These are phyloP conservation scores for Candoia aspera DNA, from an alignment of 2,113 vertebrate genomes.

Conservation along the genomic window DNA sequence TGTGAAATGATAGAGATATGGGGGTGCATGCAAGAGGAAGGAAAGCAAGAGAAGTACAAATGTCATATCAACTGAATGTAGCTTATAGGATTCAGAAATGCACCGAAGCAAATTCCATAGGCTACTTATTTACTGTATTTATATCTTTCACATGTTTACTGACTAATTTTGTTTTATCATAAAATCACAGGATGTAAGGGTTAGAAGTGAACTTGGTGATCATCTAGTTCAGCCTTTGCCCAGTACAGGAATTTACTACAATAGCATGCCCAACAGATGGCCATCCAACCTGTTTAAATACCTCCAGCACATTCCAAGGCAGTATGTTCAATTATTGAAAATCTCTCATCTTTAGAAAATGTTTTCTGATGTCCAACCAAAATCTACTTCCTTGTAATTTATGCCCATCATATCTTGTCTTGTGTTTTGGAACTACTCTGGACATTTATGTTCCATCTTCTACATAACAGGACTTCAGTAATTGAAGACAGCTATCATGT, in stretches of 20 bases:
- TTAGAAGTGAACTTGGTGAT: background rate
- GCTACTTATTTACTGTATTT: background rate
- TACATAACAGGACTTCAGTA: too few relatives aligned
- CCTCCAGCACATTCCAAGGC: background rate
- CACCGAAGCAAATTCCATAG: background rate
- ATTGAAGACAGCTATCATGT: too few relatives aligned
- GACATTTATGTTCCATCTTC: too few relatives aligned
- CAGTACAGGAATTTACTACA: background rate
- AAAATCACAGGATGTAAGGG: background rate
- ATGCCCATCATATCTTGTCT: too few relatives aligned
- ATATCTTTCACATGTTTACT: background rate
- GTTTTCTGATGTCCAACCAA: too few relatives aligned
- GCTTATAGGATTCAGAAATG: background rate
- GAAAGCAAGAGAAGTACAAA: background rate
- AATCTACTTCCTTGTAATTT: too few relatives aligned
- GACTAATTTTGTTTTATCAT: background rate
- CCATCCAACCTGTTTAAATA: background rate
- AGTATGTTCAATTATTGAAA: too few relatives aligned
- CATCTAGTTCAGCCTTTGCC: background rate
- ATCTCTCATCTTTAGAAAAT: too few relatives aligned
- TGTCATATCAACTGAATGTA: background rate
- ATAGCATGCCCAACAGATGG: background rate
- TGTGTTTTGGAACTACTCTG: too few relatives aligned
- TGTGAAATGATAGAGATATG: background rate
- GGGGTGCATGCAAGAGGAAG: background rate